Base-by-base conservation (phyloP, 2,888 invertebrate genomes). In the Spialia ferax region DNA sequence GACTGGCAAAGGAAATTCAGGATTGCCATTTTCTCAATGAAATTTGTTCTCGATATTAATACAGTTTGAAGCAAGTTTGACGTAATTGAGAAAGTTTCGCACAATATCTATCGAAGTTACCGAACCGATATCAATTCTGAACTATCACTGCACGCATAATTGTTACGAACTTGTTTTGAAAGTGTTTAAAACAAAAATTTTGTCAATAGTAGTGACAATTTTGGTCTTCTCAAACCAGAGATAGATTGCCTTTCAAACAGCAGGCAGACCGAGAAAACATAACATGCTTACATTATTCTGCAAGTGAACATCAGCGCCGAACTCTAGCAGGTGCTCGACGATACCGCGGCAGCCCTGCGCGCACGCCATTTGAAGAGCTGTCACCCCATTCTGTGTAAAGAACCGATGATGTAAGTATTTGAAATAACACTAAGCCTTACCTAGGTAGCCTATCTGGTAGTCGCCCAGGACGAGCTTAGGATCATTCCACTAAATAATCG, bases 281-380 rank as follows among this genome's bases (percentile, higher is more conserved):
- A 90, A 69, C 87, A 32, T 32, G 32, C 35, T 89, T 83, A 96
- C 96, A 87, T 95, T 95, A 85, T 96, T 96, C 83, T 95, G 96
- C 77, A 95, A 91, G 78, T 96, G 95, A 20, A 96, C 93, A 74
- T 94, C 92, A 60, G 95, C 95, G 8, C 95, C 95, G 74, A 94
- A 94, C 69, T 95, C 94, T 38, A 96, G 91, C 72, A 96, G 89
- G 75, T 95, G 94, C 74, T 96, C 96, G 54, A 95, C 94, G 77
- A 96, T 96, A 42, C 96, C 96, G 42, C 95, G 92, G 80, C 96
- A 96, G 32, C 96, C 96, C 77, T 96, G 94, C 70, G 95, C 95
- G 75, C 96, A 95, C 15, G 96, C 96, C 81, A 96, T 94, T 81
- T 96, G 96, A 69, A 96, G 87, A 0, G 96, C 94, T 3, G 96